Conservation (phyloP, 2,888 invertebrate species). For the Seladonia tumulorum region DNA sequence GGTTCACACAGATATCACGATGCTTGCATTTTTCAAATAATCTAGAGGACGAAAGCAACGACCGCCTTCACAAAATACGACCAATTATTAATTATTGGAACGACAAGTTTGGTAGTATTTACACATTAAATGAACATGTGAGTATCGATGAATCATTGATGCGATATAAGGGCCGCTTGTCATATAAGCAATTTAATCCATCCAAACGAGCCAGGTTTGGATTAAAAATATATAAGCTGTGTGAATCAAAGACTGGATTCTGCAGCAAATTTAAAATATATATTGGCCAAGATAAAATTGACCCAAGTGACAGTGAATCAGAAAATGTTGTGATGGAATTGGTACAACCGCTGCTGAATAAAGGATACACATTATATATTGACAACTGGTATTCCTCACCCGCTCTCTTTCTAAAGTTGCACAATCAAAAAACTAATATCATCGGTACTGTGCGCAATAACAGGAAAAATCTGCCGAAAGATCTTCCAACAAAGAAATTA, state of each 20-base stretch:
- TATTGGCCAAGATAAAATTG: slow-evolving; percentile 45
- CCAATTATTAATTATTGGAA: slow-evolving; percentile 72
- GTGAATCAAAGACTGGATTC: slow-evolving; percentile 39
- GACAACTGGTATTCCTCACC: too few relatives aligned
- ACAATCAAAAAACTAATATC: too few relatives aligned
- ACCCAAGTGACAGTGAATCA: slow-evolving; percentile 48
- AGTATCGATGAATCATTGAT: slow-evolving; percentile 59
- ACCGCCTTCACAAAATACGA: slow-evolving; percentile 70
- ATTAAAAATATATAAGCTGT: slow-evolving; percentile 53
- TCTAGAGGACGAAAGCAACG: slow-evolving; percentile 41
- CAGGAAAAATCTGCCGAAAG: too few relatives aligned
- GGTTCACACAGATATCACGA: too few relatives aligned
- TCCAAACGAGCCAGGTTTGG: slow-evolving; percentile 57
- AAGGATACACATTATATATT: slow-evolving; percentile 41
- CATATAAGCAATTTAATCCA: slow-evolving; percentile 69
- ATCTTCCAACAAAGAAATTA: too few relatives aligned
- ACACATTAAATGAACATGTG: slow-evolving; percentile 61
- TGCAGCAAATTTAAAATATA: slow-evolving; percentile 50
- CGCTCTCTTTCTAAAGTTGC: too few relatives aligned
- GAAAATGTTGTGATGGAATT: slow-evolving; percentile 52
- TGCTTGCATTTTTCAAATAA: slow-evolving; percentile 66
- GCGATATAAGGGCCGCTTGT: slow-evolving; percentile 51
- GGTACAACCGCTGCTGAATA: slow-evolving; percentile 42
- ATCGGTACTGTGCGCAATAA: too few relatives aligned
- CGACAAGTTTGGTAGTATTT: slow-evolving; percentile 70